Evolutionary conservation across 2,888 invertebrate species (phyloP), one percentile per base, ranked within the genome.

Genomic region (Nomada goodeniana): DNA sequence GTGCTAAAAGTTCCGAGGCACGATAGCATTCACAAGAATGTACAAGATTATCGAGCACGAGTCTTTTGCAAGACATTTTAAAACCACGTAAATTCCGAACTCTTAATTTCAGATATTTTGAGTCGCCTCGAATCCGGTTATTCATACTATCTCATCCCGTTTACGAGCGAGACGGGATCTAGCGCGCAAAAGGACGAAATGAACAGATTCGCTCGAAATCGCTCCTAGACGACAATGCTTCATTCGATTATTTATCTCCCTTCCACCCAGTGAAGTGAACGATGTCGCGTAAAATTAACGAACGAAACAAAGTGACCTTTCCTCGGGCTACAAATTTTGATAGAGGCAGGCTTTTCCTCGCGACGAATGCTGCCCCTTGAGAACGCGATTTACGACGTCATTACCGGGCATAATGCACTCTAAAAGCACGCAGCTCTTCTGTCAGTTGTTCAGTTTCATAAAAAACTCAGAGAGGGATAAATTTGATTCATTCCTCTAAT

Each of bases 351-450:
- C 80, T 72, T 80, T 61, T 80, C 67, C 80, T 61, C 60, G 55
- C 23, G 53, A 29, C 64, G 20, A 11, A 55, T 60, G 3, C 55
- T 42, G 20, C 23, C 29, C 50, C 55, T 18, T n/a, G 23, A 53
- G 61, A 72, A 72, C 71, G 53, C 65, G 57, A 79, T 80, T 80
- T 80, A 80, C 67, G 71, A 79, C 55, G 20, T 42, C 47, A 50
- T 71, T 71, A 55, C 44, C 53, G 53, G 64, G 55, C 26, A 65
- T 70, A 64, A 79, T 47, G 65, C 53, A 53, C 70, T 44, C 59
- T 64, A 42, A 57, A 70, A 50, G n/a, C 10, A 26, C 60, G 2
- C 44, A 23, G 29, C 44, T 52, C 10, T 13, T 7, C 10, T 20
- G 29, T 20, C 18, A n/a, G 42, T 44, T 4, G 52, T 20, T 26